phyloP scores from a whole-genome alignment of 2,797 vertebrate species.

The Enteromius viviparus region DNA sequence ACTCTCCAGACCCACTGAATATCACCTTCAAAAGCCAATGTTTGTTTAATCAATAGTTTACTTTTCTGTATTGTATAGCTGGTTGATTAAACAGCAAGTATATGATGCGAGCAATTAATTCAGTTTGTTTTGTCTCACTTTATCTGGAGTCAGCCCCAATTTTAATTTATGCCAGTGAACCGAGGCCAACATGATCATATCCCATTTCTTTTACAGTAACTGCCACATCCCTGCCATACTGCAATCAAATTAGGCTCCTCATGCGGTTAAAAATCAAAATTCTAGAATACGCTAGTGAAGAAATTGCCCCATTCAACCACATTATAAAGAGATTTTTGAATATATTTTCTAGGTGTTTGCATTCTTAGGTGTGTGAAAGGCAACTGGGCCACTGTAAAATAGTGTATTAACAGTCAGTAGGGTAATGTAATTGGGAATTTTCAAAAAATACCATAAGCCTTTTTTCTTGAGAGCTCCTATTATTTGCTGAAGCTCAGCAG shows the following conservation, averaged over 20 bases:
- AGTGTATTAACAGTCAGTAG: not conserved
- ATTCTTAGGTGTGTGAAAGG: not conserved
- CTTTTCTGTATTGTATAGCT: not conserved
- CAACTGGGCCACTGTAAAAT: slow-evolving; percentile 4
- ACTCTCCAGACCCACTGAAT: not conserved
- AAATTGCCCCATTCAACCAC: slow-evolving; percentile 28
- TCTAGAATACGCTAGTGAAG: slow-evolving; percentile 16
- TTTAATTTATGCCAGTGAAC: not conserved
- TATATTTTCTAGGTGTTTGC: slow-evolving; percentile 28
- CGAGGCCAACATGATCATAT: not conserved
- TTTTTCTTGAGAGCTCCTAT: not conserved
- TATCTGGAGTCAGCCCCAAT: not conserved
- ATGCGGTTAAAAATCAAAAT: slow-evolving; percentile 43
- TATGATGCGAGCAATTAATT: not conserved
- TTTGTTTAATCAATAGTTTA: not conserved
- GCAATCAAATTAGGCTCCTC: slow-evolving; percentile 44
- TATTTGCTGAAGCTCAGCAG: slow-evolving; percentile 22
- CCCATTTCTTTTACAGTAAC: slow-evolving; percentile 20
- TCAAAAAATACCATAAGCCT: not conserved
- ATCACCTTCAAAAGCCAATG: not conserved
- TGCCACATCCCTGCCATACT: slow-evolving; percentile 3
- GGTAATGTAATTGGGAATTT: slow-evolving; percentile 16
- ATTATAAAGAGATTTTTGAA: slow-evolving; percentile 43
- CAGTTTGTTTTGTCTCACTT: slow-evolving; percentile 27
- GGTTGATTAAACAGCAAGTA: not conserved